These are phyloP conservation scores for Cecropterus lyciades DNA, from an alignment of 1,140 invertebrate species.

Conservation along the genomic window DNA sequence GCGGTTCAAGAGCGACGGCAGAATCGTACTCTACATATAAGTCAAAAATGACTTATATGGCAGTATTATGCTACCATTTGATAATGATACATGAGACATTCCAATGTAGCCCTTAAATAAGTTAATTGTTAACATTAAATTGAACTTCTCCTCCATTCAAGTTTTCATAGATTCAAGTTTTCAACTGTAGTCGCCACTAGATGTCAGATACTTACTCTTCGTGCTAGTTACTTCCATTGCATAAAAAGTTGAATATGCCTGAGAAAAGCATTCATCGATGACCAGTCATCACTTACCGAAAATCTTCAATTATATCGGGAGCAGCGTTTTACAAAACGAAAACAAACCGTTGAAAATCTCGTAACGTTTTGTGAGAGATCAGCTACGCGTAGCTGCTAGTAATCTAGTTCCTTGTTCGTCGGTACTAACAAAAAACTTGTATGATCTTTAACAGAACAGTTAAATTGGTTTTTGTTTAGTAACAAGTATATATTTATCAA, in stretches of 20 bases:
- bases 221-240: no score
- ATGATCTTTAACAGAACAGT: slow-evolving; percentile 68
- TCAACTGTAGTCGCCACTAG: no score
- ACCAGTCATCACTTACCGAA: slow-evolving; percentile 68
- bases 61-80: no score
- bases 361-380: slow-evolving; percentile 72
- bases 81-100: no score
- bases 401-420: slow-evolving; percentile 56
- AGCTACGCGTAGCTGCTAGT: slow-evolving; percentile 44
- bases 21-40: no score
- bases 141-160: no score
- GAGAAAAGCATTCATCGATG: slow-evolving; percentile 63
- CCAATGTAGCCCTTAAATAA: no score
- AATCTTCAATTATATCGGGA: slow-evolving; percentile 73
- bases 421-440: slow-evolving; percentile 64
- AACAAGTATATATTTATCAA: slow-evolving; percentile 30
- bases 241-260: slow-evolving; percentile 33
- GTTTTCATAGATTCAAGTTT: no score
- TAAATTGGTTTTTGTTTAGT: slow-evolving; percentile 71
- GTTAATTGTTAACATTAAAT: no score
- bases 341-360: slow-evolving; percentile 74
- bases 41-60: no score
- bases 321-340: slow-evolving; percentile 66
- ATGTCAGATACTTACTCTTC: no score
- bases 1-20: no score